Evolutionary conservation across 1,140 invertebrate species (phyloP), one percentile per base, ranked within the genome.

Genomic region (Pogonomyrmex californicus): DNA sequence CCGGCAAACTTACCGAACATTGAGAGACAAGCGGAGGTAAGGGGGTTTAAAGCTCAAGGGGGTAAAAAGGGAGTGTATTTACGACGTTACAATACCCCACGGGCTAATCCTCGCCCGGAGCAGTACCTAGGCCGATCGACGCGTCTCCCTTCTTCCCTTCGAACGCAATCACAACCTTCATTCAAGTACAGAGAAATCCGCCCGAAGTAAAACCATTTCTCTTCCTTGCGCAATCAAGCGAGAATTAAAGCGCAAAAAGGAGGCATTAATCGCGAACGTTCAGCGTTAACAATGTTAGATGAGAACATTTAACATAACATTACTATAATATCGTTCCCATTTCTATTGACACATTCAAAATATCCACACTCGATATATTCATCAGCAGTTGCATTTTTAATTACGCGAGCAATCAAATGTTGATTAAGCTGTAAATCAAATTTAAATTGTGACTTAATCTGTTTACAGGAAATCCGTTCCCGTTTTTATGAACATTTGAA

Each of bases 21-120:
- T 81, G 86, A 89, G 65, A 89, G 73, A 44, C 70, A 63, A 85
- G 58, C 79, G 51, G 65, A 60, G 76, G 23, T 82, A 65, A 68
- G 68, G 63, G n/a, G 85, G 85, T 77, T 87, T 89, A 76, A 89
- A 93, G 88, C 92, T 91, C 76, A 63, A 60, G 76, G 23, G 90
- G 85, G 91, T 91, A 85, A 91, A 89, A 92, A 92, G 91, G 88
- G 92, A 89, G 90, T 92, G 92, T 95, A 95, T 95, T 95, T 95
- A 95, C 94, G 94, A 95, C 92, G 94, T 95, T 95, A 95, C 95
- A 95, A 95, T 95, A 92, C 95, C 94, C 95, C 90, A 91, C 87
- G 94, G 94, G 94, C 94, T 95, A 94, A 95, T 95, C 94, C 94
- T 94, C 88, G 92, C 93, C 91, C 91, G 88, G 86, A 90, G 91